These are phyloP conservation scores for Grapholita molesta DNA, from an alignment of 1,140 invertebrate species.

Conservation along the genomic window DNA sequence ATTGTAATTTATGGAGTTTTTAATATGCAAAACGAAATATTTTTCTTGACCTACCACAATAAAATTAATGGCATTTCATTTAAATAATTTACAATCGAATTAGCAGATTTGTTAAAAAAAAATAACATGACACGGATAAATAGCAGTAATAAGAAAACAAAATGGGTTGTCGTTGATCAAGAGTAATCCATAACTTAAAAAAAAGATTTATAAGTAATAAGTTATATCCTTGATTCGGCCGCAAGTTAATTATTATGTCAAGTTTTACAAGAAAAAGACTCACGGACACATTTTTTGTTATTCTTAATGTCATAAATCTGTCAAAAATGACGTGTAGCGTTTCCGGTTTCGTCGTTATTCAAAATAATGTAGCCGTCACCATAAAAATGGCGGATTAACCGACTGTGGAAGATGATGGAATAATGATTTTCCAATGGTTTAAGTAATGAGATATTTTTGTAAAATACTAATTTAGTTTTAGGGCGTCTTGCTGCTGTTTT, in stretches of 20 bases:
- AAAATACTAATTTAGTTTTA: too few relatives aligned
- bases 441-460: too few relatives aligned
- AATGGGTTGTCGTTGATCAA: not conserved
- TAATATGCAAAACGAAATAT: not conserved
- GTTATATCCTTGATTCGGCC: not conserved
- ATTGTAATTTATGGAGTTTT: not conserved
- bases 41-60: not conserved
- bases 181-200: not conserved
- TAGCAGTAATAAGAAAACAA: not conserved
- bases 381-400: not conserved
- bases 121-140: not conserved
- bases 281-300: not conserved
- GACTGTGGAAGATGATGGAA: not conserved
- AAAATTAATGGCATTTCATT: not conserved
- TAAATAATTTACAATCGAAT: not conserved
- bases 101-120: not conserved
- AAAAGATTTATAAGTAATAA: not conserved
- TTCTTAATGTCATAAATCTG: not conserved
- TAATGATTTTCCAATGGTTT: not conserved
- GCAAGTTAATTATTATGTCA: not conserved
- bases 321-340: not conserved
- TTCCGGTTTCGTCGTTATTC: not conserved
- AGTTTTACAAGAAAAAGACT: not conserved
- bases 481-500: too few relatives aligned
- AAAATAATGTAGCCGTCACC: not conserved